Conservation (phyloP, 2,797 vertebrate species). For the Sorex maritimensis region DNA sequence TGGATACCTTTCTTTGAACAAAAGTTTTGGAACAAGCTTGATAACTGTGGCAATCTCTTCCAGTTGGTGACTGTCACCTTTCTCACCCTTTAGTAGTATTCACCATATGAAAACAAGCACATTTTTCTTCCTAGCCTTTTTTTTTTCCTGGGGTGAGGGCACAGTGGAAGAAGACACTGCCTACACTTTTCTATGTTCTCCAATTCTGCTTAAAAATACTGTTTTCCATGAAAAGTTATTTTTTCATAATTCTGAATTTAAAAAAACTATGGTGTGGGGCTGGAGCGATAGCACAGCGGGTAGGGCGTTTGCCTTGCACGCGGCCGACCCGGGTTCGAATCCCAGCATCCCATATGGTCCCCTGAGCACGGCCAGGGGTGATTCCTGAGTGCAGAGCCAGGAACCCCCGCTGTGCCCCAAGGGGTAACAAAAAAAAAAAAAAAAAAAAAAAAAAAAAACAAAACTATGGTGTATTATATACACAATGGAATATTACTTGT, state of each 20-base stretch:
- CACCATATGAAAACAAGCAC: background rate
- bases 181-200: background rate
- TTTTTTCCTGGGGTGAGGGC: background rate
- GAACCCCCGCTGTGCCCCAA: no score
- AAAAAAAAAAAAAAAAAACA: no score
- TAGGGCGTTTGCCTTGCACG: no score
- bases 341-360: no score
- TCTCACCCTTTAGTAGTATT: background rate
- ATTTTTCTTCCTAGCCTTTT: background rate
- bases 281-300: no score
- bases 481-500: no score
- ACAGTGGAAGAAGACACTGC: background rate
- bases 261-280: no score
- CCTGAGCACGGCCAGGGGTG: no score
- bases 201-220: background rate
- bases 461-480: no score
- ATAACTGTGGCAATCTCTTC: background rate
- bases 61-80: background rate
- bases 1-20: background rate
- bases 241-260: background rate
- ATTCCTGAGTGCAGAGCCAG: no score
- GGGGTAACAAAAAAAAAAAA: no score
- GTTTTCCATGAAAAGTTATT: constrained; percentile 29
- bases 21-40: background rate
- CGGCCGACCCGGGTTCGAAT: no score